These are phyloP conservation scores for Hyaena hyaena DNA, from an alignment of 2,113 vertebrate species.

Conservation along the genomic window DNA sequence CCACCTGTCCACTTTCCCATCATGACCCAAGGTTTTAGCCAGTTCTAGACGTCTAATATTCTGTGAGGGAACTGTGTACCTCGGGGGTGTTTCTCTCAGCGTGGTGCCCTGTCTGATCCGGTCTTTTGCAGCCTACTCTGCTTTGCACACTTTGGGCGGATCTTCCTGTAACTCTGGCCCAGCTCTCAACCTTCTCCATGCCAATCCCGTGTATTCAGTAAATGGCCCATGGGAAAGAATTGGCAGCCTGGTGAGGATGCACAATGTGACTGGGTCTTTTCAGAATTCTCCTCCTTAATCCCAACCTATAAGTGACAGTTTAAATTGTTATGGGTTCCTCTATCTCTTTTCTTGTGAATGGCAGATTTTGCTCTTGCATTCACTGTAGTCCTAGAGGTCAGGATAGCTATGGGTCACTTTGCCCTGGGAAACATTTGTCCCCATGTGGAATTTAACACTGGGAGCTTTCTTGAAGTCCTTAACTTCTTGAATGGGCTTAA, in stretches of 20 bases:
- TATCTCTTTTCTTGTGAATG: neutral
- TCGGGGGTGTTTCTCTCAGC: neutral
- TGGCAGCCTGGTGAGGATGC: accelerated
- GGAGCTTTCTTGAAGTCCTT: neutral
- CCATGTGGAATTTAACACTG: neutral
- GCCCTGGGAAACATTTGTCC: neutral
- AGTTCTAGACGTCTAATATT: accelerated
- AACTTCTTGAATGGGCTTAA: neutral
- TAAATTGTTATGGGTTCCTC: neutral
- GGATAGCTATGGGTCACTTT: neutral
- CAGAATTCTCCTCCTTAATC: neutral
- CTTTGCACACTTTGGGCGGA: neutral
- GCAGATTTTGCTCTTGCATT: neutral
- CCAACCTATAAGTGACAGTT: neutral
- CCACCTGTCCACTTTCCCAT: neutral
- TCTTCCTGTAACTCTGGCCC: neutral
- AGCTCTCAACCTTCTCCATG: neutral
- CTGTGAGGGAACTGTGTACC: too few relatives aligned
- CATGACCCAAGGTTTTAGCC: neutral
- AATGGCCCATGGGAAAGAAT: too few relatives aligned
- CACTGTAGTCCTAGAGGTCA: neutral
- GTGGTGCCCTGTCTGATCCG: too few relatives aligned
- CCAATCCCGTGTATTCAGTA: accelerated
- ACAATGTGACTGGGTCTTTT: neutral
- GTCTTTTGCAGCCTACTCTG: neutral